These are phyloP conservation scores for Matsumurasca onukii DNA, from an alignment of 1,140 invertebrate genomes.

Conservation along the genomic window DNA sequence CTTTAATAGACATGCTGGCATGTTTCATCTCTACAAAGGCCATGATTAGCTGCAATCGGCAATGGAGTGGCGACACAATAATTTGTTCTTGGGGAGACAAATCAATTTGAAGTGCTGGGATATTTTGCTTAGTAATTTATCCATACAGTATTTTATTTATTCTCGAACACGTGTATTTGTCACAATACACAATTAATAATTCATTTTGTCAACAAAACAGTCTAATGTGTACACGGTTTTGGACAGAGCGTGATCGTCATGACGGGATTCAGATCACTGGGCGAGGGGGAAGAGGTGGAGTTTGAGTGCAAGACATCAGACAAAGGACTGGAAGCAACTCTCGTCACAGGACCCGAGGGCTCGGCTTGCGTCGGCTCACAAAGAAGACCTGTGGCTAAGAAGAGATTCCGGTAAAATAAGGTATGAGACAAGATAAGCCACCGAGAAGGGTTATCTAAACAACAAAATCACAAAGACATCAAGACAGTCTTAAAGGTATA, in stretches of 20 bases:
- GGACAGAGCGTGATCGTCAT: slow-evolving; percentile 90
- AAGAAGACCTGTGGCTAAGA: slow-evolving; percentile 70
- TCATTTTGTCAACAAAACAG: too few relatives aligned
- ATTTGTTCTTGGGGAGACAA: too few relatives aligned
- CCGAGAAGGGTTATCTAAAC: too few relatives aligned
- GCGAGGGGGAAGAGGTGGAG: slow-evolving; percentile 83
- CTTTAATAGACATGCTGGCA: too few relatives aligned
- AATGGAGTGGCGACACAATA: too few relatives aligned
- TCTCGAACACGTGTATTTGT: not conserved
- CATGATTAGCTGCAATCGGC: too few relatives aligned
- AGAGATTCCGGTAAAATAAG: slow-evolving; percentile 80
- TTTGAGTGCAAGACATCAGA: slow-evolving; percentile 81
- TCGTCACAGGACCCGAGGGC: slow-evolving; percentile 73
- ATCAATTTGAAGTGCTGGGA: too few relatives aligned
- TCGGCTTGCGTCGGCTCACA: slow-evolving; percentile 78
- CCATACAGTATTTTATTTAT: not conserved
- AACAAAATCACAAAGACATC: too few relatives aligned
- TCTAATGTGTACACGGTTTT: too few relatives aligned
- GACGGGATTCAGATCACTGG: slow-evolving; percentile 81
- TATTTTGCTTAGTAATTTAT: not conserved
- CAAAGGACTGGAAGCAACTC: slow-evolving; percentile 81
- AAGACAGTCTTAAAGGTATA: too few relatives aligned
- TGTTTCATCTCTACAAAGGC: too few relatives aligned
- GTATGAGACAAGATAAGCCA: too few relatives aligned
- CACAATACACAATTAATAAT: not conserved